Conservation (phyloP, 1,140 invertebrate genomes). For the Penaeus indicus region DNA sequence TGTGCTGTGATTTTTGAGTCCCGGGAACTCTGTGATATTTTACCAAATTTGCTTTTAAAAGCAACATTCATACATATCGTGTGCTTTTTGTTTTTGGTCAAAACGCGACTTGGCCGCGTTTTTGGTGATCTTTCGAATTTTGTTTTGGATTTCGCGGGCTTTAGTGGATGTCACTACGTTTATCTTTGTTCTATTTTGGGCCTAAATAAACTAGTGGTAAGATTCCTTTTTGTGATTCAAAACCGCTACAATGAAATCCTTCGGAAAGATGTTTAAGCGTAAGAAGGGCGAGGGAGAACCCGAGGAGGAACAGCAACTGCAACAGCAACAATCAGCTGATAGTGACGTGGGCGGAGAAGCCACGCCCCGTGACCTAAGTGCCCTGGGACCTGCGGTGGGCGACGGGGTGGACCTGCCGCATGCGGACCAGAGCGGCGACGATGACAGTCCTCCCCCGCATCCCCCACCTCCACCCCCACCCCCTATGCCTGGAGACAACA, state of each 20-base stretch:
- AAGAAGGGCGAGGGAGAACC: constrained; percentile 57
- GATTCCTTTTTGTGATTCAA: background rate
- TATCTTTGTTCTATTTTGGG: too few species aligned
- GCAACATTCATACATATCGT: too few species aligned
- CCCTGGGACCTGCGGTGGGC: constrained; percentile 46
- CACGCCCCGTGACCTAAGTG: constrained; percentile 41
- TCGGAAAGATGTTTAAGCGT: constrained; percentile 61
- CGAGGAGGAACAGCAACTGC: constrained; percentile 58
- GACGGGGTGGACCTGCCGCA: constrained; percentile 57
- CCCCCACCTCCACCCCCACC: constrained; percentile 58
- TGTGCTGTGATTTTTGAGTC: too few species aligned
- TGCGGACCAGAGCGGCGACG: constrained; percentile 53
- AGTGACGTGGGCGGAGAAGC: constrained; percentile 51
- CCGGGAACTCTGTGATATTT: too few species aligned
- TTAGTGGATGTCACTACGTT: too few species aligned
- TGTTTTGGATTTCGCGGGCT: too few species aligned
- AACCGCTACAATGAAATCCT: constrained; percentile 46
- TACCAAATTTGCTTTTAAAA: too few species aligned
- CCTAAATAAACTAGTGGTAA: too few species aligned
- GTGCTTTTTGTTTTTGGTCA: too few species aligned
- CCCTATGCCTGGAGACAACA: constrained; percentile 47
- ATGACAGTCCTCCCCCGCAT: constrained; percentile 60
- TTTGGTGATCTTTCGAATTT: too few species aligned
- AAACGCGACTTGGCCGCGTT: too few species aligned
- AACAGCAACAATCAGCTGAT: constrained; percentile 60